Percentiles rank a stretch among this genome's conserved stretches.
Evolutionary conservation across 2,113 vertebrate genomes (phyloP).

Genomic region (Podarcis muralis): DNA sequence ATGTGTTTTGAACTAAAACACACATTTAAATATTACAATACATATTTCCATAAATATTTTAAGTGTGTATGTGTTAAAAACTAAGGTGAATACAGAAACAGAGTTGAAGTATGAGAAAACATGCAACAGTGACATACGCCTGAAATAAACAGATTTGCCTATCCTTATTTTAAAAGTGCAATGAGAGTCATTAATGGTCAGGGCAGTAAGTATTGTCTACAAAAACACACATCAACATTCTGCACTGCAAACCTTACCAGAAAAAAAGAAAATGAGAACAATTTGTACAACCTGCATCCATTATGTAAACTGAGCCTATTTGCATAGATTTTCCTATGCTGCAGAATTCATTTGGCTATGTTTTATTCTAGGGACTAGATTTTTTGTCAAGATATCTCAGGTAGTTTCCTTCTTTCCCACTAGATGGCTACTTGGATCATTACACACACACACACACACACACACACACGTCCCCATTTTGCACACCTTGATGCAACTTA

Average conservation of each 20-base stretch:
- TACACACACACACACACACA: neutral
- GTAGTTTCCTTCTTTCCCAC: constrained; percentile 37
- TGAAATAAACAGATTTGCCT: too few relatives aligned
- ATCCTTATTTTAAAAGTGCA: too few relatives aligned
- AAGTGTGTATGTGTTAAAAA: too few relatives aligned
- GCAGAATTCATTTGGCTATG: neutral
- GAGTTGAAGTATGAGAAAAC: too few relatives aligned
- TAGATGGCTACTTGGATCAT: constrained; percentile 28
- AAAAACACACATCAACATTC: neutral
- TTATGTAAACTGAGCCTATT: neutral
- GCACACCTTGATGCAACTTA: neutral
- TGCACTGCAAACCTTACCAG: neutral
- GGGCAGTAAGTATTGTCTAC: neutral
- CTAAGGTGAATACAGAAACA: too few relatives aligned
- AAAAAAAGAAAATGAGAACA: neutral
- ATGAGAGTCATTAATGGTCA: too few relatives aligned
- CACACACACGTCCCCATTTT: neutral
- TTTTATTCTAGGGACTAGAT: too few relatives aligned
- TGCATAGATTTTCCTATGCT: neutral
- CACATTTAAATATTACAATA: too few relatives aligned
- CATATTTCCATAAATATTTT: too few relatives aligned
- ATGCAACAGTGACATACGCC: too few relatives aligned
- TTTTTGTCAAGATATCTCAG: neutral
- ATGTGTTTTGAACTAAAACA: too few relatives aligned
- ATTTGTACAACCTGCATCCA: neutral